Evolutionary conservation across 2,113 vertebrate genomes (phyloP), one percentile per base, ranked within the genome.

Genomic region (Myocastor coypus): DNA sequence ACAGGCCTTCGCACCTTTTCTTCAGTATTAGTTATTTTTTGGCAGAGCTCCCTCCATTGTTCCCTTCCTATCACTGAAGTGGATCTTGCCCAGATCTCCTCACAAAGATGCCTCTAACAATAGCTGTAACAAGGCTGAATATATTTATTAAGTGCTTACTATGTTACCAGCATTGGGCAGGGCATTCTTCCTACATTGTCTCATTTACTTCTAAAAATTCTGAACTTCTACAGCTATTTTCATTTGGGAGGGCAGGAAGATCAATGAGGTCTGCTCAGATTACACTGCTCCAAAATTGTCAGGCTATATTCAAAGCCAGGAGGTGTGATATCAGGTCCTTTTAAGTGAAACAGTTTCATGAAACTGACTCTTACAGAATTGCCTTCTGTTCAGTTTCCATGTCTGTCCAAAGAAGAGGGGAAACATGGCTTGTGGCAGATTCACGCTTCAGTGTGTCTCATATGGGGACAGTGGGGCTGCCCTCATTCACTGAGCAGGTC

Each of bases 181-280:
- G 82, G 63, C 24, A 26, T 17, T n/a, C 83, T 19, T 22, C 32
- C 66, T 5, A 88, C 2, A n/a, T 32, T 7, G 30, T 57, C 78
- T 92, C 91, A 37, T 68, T 92, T 55, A 83, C 87, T 80, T 95
- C 75, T 90, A 46, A n/a, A 11, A 2, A 1, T 17, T 22, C 83
- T 40, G 50, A 81, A 75, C 80, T 5, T 17, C 78, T 34, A 11
- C 16, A 24, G 30, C 22, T 57, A 59, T 46, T 90, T 84, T 28
- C 34, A 40, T 5, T 63, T 46, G 34, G 73, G 66, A 80, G 20
- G 37, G 82, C 68, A 30, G 63, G 32, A 75, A 81, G 24, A 34
- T 19, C 61, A 22, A 30, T 4, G 19, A 71, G 4, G 24, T 82
- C 50, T 19, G 26, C n/a, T 68, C 22, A 19, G 32, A 12, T 22